Conservation (phyloP, 2,797 vertebrate genomes). For the Argyrosomus regius region DNA sequence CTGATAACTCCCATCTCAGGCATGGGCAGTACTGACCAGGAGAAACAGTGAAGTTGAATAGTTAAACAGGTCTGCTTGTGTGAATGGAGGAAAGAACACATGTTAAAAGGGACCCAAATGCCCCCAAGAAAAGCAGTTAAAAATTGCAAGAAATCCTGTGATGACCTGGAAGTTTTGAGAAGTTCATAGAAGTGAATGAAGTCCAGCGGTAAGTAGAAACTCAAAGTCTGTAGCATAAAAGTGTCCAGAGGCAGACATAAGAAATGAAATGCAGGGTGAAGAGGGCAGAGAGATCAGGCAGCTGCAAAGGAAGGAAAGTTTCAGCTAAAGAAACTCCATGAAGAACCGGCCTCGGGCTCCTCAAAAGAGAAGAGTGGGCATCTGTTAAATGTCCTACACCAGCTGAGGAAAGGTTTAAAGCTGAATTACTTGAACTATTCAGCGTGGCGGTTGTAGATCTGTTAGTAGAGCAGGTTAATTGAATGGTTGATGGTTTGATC, state of each 20-base stretch:
- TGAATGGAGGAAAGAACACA: background rate
- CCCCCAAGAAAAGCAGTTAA: constrained; percentile 18
- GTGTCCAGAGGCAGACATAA: constrained; percentile 49
- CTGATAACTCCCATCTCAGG: constrained; percentile 10
- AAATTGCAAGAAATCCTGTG: constrained; percentile 25
- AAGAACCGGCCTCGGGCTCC: constrained; percentile 41
- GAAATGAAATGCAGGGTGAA: constrained; percentile 42
- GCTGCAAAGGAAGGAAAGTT: constrained; percentile 36
- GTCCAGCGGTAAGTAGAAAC: constrained; percentile 31
- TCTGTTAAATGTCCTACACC: constrained; percentile 30
- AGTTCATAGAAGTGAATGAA: constrained; percentile 42
- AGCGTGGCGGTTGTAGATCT: background rate
- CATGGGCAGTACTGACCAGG: constrained; percentile 24
- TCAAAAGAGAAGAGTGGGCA: constrained; percentile 31
- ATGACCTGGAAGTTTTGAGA: constrained; percentile 33
- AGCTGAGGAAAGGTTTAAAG: constrained; percentile 28
- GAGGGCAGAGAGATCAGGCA: constrained; percentile 45
- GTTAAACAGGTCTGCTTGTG: background rate
- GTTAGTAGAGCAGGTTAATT: constrained; percentile 28
- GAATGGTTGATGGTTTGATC: constrained; percentile 12
- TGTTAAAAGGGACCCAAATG: constrained; percentile 13
- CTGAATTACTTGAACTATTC: constrained; percentile 20
- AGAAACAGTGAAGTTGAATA: constrained; percentile 11
- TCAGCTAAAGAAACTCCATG: constrained; percentile 43
- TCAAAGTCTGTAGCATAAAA: constrained; percentile 35